Conservation (phyloP, 2,797 vertebrate species). For the Pyrrhura leucotis region DNA sequence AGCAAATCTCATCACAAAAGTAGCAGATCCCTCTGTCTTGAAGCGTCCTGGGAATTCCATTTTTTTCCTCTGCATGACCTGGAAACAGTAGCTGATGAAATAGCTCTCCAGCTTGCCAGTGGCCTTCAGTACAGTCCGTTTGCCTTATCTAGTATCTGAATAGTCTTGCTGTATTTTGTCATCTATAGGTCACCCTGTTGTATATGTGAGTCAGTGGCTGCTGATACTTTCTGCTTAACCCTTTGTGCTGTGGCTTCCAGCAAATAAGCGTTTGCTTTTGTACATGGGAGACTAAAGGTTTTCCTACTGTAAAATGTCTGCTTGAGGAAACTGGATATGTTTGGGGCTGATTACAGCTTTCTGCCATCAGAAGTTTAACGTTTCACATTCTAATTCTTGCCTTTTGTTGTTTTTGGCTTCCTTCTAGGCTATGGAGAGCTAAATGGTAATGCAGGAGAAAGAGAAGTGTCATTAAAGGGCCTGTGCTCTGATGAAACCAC, state of each 20-base stretch:
- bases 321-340: neutral
- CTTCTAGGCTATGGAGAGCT: conserved; percentile 87
- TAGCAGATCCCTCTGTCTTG: neutral
- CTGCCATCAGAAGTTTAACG: neutral
- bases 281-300: neutral
- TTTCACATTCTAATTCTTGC: conserved; percentile 48
- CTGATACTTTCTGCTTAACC: neutral
- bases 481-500: conserved; percentile 80
- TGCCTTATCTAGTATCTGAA: neutral
- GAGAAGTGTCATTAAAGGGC: conserved; percentile 81
- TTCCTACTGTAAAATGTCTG: neutral
- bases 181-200: neutral
- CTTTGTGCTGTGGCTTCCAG: neutral
- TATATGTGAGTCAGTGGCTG: neutral
- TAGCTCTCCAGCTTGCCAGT: neutral
- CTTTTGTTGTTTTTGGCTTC: conserved; percentile 66
- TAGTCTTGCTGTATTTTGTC: neutral
- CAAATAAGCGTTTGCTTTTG: neutral
- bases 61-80: conserved; percentile 27
- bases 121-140: neutral
- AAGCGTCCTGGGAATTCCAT: conserved; percentile 21
- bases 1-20: neutral
- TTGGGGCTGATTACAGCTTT: conserved; percentile 41
- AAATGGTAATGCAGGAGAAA: conserved; percentile 84
- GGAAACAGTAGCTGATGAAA: conserved; percentile 57